Evolutionary conservation across 2,888 invertebrate genomes (phyloP).

Genomic region (Folsomia candida): DNA sequence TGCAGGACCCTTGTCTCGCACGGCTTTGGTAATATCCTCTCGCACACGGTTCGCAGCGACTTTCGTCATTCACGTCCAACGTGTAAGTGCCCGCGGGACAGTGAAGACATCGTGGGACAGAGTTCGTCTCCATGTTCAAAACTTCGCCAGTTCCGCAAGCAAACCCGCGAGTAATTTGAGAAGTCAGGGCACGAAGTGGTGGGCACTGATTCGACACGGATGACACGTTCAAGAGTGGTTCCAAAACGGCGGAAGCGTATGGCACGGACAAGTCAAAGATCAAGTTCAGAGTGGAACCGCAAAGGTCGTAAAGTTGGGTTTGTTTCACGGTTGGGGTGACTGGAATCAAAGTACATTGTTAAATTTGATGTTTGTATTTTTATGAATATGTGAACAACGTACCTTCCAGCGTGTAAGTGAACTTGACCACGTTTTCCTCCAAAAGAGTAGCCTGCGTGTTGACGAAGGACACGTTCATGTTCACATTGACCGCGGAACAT

Average conservation of each 20-base stretch:
- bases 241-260: constrained; percentile 84
- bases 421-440: constrained; percentile 79
- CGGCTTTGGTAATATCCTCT: constrained; percentile 91
- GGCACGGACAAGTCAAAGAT: constrained; percentile 93
- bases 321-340: constrained; percentile 84
- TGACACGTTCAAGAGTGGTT: constrained; percentile 81
- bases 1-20: constrained; percentile 83
- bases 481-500: constrained; percentile 90
- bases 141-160: constrained; percentile 92
- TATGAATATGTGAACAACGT: no score
- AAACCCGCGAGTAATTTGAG: constrained; percentile 81
- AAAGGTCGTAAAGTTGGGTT: constrained; percentile 88
- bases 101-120: constrained; percentile 88
- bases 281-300: constrained; percentile 86
- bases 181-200: constrained; percentile 79
- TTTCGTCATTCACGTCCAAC: constrained; percentile 82
- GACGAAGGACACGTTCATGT: constrained; percentile 88
- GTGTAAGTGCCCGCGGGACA: constrained; percentile 96
- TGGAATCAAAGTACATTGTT: no score
- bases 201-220: constrained; percentile 91
- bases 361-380: no score
- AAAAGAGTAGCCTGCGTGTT: constrained; percentile 74
- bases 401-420: constrained; percentile 84
- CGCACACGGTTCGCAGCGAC: constrained; percentile 85
- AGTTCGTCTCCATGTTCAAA: constrained; percentile 85